These are phyloP conservation scores for Limenitis camilla DNA, from an alignment of 2,888 invertebrate genomes.

Conservation along the genomic window DNA sequence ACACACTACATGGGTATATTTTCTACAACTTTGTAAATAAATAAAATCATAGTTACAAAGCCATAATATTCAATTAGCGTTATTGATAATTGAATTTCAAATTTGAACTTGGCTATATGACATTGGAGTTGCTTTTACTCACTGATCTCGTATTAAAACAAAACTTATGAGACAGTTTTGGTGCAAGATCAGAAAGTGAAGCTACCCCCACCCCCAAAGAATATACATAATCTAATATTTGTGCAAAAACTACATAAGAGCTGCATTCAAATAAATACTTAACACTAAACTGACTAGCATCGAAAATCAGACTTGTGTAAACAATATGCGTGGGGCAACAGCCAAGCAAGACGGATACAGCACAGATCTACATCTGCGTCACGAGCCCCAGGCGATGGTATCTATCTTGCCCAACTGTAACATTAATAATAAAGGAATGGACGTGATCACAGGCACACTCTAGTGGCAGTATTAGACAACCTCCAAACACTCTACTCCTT, in stretches of 20 bases:
- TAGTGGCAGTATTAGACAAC: conserved; percentile 32
- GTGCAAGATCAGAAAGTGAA: neutral
- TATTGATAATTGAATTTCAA: too few relatives aligned
- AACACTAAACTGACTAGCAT: conserved; percentile 48
- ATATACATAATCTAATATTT: conserved; percentile 22
- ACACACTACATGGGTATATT: too few relatives aligned
- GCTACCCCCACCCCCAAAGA: neutral
- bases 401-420: conserved; percentile 18
- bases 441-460: conserved; percentile 28
- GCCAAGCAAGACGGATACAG: conserved; percentile 16
- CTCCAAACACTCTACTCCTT: conserved; percentile 4
- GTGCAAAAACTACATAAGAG: conserved; percentile 41
- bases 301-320: conserved; percentile 51
- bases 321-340: conserved; percentile 18
- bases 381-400: neutral
- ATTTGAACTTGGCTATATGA: too few relatives aligned
- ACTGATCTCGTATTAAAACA: neutral
- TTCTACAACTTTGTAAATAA: too few relatives aligned
- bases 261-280: conserved; percentile 28
- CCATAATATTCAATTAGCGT: too few relatives aligned
- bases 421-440: conserved; percentile 19
- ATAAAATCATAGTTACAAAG: too few relatives aligned
- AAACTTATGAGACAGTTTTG: neutral
- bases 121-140: too few relatives aligned
- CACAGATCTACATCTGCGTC: too few relatives aligned